Base-by-base conservation (phyloP, 2,113 vertebrate genomes). In the Hipposideros armiger region DNA sequence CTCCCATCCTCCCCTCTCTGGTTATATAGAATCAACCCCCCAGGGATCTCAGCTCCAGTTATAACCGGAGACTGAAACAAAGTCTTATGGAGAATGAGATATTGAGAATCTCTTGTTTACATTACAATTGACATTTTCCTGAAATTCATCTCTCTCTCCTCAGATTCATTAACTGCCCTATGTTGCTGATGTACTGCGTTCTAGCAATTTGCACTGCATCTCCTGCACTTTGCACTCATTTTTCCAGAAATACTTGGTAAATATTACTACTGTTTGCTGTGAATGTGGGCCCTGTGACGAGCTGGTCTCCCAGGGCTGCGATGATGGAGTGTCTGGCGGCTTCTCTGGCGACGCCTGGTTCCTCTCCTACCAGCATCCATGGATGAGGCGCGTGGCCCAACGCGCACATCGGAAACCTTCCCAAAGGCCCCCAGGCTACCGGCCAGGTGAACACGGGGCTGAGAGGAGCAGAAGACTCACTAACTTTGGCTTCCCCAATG, bases 181-280 rank as follows among this genome's bases (percentile, higher is more conserved):
- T 87, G 96, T 95, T 89, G 97, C 96, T 78, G 47, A 89, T 62
- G 95, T 83, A n/a, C 82, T 28, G 62, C 64, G 13, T 89, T 36
- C 91, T 15, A 40, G 96, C 93, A n/a, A 95, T 95, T 96, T 94
- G 97, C 97, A 95, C 80, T 17, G 87, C 80, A 16, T 89, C 47
- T 45, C 74, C 94, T 77, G 87, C 54, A 22, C 90, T 92, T 96
- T 94, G 91, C 97, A 87, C 90, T 90, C 97, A 67, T 90, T 95
- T 92, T 92, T 11, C 94, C 84, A 82, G 97, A 92, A 90, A 97
- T 24, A 62, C 95, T 97, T 22, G 76, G 97, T 92, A 95, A 95
- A 97, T 95, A 86, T 70, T 89, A 89, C 86, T 11, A 0, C 22
- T 93, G 95, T 96, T 86, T 70, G 96, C 97, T n/a, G 16, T 40